Percentiles rank a stretch among this genome's conserved stretches.
phyloP scores from a whole-genome alignment of 2,888 invertebrate species.

The Toxonevra muliebris region DNA sequence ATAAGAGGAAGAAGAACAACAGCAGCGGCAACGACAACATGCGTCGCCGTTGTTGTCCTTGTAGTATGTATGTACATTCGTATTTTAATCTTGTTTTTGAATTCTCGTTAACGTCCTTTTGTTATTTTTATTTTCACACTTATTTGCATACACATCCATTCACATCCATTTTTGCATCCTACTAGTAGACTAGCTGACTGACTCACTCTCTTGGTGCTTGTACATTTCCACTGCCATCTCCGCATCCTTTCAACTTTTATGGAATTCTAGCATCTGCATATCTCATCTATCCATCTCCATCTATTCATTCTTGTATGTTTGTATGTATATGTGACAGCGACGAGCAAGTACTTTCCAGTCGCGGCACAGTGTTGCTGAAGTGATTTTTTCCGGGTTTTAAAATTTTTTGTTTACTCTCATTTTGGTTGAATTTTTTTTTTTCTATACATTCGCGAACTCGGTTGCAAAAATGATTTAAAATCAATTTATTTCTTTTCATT shows the following conservation, averaged over 20 bases:
- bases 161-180: too few species aligned
- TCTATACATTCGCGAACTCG: not conserved
- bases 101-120: slow-evolving; percentile 33
- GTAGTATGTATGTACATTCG: not conserved
- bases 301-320: too few species aligned
- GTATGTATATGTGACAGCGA: too few species aligned
- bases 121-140: slow-evolving; percentile 22
- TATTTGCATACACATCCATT: slow-evolving; percentile 17
- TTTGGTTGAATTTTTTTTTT: not conserved
- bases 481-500: slow-evolving; percentile 23
- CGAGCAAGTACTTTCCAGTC: too few species aligned
- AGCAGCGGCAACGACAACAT: not conserved
- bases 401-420: not conserved
- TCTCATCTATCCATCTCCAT: too few species aligned
- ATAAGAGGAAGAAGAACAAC: not conserved
- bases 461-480: slow-evolving; percentile 29
- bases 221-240: too few species aligned
- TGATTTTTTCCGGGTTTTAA: slow-evolving; percentile 2
- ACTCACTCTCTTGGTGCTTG: too few species aligned
- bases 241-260: too few species aligned
- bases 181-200: too few species aligned
- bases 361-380: not conserved
- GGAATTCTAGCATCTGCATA: too few species aligned
- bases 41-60: not conserved
- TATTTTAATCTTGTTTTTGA: slow-evolving; percentile 33